Evolutionary conservation across 2,113 vertebrate species (phyloP).

Genomic region (Myiozetetes cayanensis): DNA sequence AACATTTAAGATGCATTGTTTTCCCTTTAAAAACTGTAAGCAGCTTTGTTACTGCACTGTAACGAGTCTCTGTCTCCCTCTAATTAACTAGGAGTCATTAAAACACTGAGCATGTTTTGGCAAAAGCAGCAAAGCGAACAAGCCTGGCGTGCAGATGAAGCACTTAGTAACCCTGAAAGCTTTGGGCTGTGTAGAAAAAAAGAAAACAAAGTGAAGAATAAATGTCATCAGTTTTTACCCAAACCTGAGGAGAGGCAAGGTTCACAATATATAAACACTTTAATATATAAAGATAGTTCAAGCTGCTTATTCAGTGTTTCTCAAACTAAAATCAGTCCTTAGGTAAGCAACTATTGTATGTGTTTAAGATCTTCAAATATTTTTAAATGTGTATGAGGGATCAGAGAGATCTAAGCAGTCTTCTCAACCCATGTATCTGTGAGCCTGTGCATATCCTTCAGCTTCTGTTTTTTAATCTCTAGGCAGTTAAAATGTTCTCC

Average conservation of each 20-base stretch:
- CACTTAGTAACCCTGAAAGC: conserved; percentile 11
- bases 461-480: not conserved
- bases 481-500: not conserved
- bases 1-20: not conserved
- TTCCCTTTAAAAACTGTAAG: conserved; percentile 21
- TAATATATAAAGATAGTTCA: not conserved
- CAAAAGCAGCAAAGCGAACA: conserved; percentile 29
- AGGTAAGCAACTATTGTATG: not conserved
- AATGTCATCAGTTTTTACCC: not conserved
- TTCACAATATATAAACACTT: not conserved
- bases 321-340: not conserved
- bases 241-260: not conserved
- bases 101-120: conserved; percentile 48
- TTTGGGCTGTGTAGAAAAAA: not conserved
- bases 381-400: not conserved
- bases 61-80: not conserved
- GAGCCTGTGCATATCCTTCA: not conserved
- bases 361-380: not conserved
- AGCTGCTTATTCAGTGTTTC: not conserved
- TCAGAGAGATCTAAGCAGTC: not conserved
- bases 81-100: conserved; percentile 52
- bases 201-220: not conserved
- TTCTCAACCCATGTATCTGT: not conserved
- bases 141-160: conserved; percentile 39
- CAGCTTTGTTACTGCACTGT: not conserved